Base-by-base conservation (phyloP, 2,113 vertebrate species). In the Eubucco bourcierii region DNA sequence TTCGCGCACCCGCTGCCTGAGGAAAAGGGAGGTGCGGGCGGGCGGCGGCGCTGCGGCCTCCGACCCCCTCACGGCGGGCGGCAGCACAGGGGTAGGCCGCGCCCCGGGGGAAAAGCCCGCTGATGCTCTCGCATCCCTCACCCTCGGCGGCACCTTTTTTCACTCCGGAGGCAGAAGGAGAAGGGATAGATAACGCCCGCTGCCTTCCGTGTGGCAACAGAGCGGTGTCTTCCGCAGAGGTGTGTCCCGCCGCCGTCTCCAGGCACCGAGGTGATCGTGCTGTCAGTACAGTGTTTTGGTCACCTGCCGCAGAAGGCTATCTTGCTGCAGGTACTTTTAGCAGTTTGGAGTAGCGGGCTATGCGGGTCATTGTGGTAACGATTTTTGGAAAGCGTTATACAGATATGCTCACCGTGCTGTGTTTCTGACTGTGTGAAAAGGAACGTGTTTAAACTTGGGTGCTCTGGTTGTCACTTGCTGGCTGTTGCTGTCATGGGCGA, bases 51-150 rank as follows among this genome's bases (percentile, higher is more conserved):
- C 61, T 27, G 52, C 41, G 52, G 71, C 71, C 52, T 17, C 11
- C 14, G 17, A n/a, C 82, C 71, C 66, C 25, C 9, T 70, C 10
- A 34, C 2, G 74, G 34, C 31, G 50, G 55, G 67, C 37, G 70
- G 75, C 75, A 9, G 84, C 19, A 41, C 78, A 31, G 33, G 79
- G 37, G 14, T 88, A 95, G 93, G 94, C 90, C 93, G 1, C 75
- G 8, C 61, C 80, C 80, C 24, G 34, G 3, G 80, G 55, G 50
- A n/a, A 44, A 41, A 9, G 24, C 76, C 37, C 47, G 34, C 4
- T 41, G 28, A 23, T 44, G 63, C 33, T 55, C 31, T 66, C 8
- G 65, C 2, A 7, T 70, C 25, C 25, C 7, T 4, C 27, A 18
- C 58, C 23, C 9, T 34, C 12, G 1, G 27, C 20, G 12, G 16